These are phyloP conservation scores for Hyposmocoma kahamanoa DNA, from an alignment of 1,140 invertebrate genomes.

Conservation along the genomic window DNA sequence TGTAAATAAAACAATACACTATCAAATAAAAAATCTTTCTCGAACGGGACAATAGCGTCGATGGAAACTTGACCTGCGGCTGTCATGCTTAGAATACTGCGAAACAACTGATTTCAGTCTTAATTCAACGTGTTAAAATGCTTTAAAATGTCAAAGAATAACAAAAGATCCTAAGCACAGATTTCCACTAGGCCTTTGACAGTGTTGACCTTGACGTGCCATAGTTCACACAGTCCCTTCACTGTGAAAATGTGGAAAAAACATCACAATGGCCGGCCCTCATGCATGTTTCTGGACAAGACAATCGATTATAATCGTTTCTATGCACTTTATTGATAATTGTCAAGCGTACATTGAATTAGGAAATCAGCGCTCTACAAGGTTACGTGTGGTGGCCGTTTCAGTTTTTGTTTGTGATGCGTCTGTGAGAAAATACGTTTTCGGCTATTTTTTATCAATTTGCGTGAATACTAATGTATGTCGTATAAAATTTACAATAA, in stretches of 20 bases:
- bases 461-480: neutral
- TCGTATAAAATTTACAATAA: neutral
- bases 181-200: constrained; percentile 54
- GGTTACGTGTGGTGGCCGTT: constrained; percentile 20
- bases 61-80: neutral
- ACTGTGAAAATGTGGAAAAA: constrained; percentile 66
- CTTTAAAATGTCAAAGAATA: too few species aligned
- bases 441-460: neutral
- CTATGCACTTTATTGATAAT: constrained; percentile 65
- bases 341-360: constrained; percentile 52
- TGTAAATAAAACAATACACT: neutral
- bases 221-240: constrained; percentile 69
- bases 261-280: constrained; percentile 56
- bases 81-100: too few species aligned
- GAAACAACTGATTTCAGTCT: too few species aligned
- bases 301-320: constrained; percentile 60
- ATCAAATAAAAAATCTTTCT: neutral
- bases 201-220: constrained; percentile 55
- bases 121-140: too few species aligned
- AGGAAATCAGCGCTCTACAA: constrained; percentile 47
- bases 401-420: constrained; percentile 10
- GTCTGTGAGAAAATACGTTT: neutral
- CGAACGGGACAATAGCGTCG: neutral
- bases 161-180: constrained; percentile 30
- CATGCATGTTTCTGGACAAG: constrained; percentile 49